Evolutionary conservation across 2,888 invertebrate species (phyloP), one percentile per base, ranked within the genome.

Genomic region (Oegoconia quadripuncta): DNA sequence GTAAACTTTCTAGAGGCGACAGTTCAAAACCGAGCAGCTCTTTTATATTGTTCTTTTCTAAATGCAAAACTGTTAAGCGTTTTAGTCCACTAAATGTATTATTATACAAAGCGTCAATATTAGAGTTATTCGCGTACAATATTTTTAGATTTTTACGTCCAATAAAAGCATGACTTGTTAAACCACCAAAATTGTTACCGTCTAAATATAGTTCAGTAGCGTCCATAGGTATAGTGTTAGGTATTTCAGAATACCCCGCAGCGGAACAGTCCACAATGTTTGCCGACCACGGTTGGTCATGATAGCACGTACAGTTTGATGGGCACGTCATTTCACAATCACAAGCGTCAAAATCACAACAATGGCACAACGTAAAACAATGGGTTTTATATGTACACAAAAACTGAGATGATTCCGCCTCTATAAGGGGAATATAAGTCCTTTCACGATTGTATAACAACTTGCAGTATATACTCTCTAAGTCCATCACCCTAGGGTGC

Each of bases 321-420:
- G 98, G 98, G 74, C 98, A 98, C 52, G 95, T 96, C 95, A 97
- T 97, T 88, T 97, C 96, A 88, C 98, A 98, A 84, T 98, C 98
- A 88, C 98, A 98, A 36, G 96, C 96, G 76, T 97, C 97, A 80
- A 96, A 98, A 76, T 97, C 97, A 83, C 98, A 98, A 87, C 98
- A 98, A 72, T 96, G 96, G 70, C 98, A 98, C 48, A 96, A 89
- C 9, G 97, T 95, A 77, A 97, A 97, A 84, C 98, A 98, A 76
- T 97, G 96, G 26, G 95, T 94, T 81, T 94, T 94, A 83, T 97
- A 97, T 46, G 93, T 92, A 88, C 97, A 97, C 59, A 97, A 90
- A 82, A 97, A 97, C 79, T 97, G 95, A 36, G 95, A 94, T 1
- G 95, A 92, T 71, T 95, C 94, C 20, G 95, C 96, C 66, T 96